Base-by-base conservation (phyloP, 2,113 vertebrate genomes). In the Eulemur macaco region DNA sequence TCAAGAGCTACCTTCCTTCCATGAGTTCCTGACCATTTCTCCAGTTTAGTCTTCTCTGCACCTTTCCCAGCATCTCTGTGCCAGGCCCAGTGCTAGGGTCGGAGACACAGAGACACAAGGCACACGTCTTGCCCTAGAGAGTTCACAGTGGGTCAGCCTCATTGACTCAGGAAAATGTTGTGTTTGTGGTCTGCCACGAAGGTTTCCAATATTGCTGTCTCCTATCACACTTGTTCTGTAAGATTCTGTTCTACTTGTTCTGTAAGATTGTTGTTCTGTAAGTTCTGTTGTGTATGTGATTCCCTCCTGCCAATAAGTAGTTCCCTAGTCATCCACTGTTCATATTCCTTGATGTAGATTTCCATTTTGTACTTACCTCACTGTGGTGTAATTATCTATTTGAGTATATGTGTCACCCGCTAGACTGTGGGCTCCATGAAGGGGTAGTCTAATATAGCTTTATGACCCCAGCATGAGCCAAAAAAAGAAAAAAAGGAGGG, bases 111-210 rank as follows among this genome's bases (percentile, higher is more conserved):
- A 86, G 29, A 34, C 47, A 8, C 20, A 63, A 37, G 60, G 6
- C 11, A 1, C 1, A 50, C 34, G 29, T 84, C 29, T 84, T 58
- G 37, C 37, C 15, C 56, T 73, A 12, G 27, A 69, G n/a, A 71
- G 23, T 25, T 71, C 3, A 0, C 3, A 34, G 7, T 76, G 27
- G 10, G 5, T 58, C 34, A 82, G 29, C 9, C 52, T 9, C 3
- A 0, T 89, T 13, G 0, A 0, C 4, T 21, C 21, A 31, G 68
- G 27, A 58, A 14, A 47, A 10, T 50, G 47, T 9, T n/a, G 3
- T 21, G 13, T n/a, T 74, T 23, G 6, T 45, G 45, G 6, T 54
- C n/a, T 47, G 42, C 11, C 3, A 8, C 0, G 25, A 63, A 63
- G 60, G 34, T 78, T 68, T 45, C 25, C 20, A 58, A 8, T 34